A percentile compares a stretch with the other conserved stretches of the same genome.
Conservation (phyloP, 2,113 vertebrate genomes). For the Danionella cerebrum region DNA sequence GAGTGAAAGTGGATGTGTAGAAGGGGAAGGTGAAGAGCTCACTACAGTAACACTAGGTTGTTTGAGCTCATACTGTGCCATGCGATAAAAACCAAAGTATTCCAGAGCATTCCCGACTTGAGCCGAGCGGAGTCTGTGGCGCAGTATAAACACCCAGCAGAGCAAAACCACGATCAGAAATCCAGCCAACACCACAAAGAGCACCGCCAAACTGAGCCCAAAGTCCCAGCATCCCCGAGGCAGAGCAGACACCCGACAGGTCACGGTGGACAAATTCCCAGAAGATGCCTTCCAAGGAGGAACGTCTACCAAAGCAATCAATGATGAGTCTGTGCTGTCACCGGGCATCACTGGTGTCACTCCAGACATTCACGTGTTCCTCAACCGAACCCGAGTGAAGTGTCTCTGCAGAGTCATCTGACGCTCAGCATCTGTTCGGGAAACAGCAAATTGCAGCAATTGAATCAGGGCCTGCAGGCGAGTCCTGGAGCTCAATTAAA, state of each 20-base stretch:
- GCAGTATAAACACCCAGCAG: conserved; percentile 55
- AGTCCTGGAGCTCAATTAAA: not conserved
- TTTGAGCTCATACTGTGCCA: conserved; percentile 58
- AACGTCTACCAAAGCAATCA: not conserved
- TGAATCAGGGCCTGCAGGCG: not conserved
- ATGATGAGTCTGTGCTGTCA: conserved; percentile 3
- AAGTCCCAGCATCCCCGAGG: conserved; percentile 46
- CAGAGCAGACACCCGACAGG: conserved; percentile 37
- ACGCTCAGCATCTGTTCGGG: conserved; percentile 11
- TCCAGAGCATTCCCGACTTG: conserved; percentile 50
- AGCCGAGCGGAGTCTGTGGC: conserved; percentile 53
- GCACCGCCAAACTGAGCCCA: conserved; percentile 45
- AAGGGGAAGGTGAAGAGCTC: not conserved
- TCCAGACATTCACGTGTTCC: not conserved
- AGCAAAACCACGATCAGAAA: conserved; percentile 57
- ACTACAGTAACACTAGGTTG: conserved; percentile 14
- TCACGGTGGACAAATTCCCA: conserved; percentile 8
- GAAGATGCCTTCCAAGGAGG: not conserved
- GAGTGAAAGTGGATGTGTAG: conserved; percentile 31
- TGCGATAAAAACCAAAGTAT: conserved; percentile 62
- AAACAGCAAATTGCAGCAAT: not conserved
- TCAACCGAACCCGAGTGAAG: not conserved
- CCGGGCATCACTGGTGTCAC: conserved; percentile 36
- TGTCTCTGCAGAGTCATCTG: not conserved
- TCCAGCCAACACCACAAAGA: conserved; percentile 54